Evolutionary conservation across 2,888 invertebrate genomes (phyloP).

Genomic region (Willowsia nigromaculata): DNA sequence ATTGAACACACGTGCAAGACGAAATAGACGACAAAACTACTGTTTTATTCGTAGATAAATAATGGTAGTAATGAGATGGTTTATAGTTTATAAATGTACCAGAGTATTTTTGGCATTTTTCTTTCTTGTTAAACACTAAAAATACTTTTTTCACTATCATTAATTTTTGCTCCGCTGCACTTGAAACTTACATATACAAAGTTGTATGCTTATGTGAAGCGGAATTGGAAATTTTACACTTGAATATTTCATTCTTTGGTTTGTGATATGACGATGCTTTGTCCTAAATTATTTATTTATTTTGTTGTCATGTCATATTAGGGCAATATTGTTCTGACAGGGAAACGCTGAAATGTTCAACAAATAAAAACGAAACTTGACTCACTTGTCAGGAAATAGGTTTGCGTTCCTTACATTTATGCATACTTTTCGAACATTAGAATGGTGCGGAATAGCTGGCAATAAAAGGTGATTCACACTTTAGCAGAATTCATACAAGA

Average conservation of each 20-base stretch:
- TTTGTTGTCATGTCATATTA: constrained; percentile 6
- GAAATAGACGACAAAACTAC: not conserved
- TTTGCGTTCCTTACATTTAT: not conserved
- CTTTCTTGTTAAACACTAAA: not conserved
- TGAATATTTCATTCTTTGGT: not conserved
- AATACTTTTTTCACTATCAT: not conserved
- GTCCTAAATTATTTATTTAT: not conserved
- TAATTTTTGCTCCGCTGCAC: not conserved
- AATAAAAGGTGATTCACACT: not conserved
- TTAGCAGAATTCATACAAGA: not conserved
- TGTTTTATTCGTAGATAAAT: not conserved
- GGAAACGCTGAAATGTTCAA: not conserved
- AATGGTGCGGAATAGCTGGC: not conserved
- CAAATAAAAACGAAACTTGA: not conserved
- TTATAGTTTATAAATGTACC: not conserved
- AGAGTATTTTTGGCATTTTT: not conserved
- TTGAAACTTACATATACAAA: not conserved
- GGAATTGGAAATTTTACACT: not conserved
- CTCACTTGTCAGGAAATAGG: not conserved
- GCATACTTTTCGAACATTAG: not conserved
- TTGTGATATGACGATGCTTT: not conserved
- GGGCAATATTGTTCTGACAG: not conserved
- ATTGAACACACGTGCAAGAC: not conserved
- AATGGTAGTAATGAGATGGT: not conserved
- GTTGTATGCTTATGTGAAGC: not conserved